These are phyloP conservation scores for Slavum lentiscoides DNA, from an alignment of 2,888 invertebrate species.

Conservation along the genomic window DNA sequence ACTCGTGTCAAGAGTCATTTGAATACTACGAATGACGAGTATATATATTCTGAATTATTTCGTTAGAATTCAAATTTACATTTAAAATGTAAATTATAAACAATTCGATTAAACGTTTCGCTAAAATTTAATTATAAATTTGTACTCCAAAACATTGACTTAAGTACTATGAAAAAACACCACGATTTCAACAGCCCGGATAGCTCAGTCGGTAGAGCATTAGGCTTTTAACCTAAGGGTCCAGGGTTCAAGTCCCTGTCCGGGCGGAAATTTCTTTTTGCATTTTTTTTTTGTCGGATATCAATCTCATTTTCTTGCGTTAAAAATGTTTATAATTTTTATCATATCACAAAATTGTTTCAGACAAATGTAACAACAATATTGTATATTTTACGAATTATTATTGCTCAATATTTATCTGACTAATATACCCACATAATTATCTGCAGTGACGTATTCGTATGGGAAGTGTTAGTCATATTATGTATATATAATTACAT, in stretches of 20 bases:
- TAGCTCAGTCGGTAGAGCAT: constrained; percentile 59
- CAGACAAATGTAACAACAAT: too few species aligned
- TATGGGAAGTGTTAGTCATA: too few species aligned
- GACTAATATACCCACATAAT: too few species aligned
- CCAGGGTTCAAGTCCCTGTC: constrained; percentile 59
- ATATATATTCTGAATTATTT: background rate
- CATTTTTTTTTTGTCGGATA: background rate
- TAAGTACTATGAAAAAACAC: background rate
- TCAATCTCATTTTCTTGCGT: too few species aligned
- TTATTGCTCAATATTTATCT: too few species aligned
- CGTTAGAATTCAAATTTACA: too few species aligned
- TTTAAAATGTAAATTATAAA: background rate
- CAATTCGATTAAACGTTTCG: background rate
- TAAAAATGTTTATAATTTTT: too few species aligned
- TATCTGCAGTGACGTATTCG: too few species aligned
- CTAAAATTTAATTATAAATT: background rate
- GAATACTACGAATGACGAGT: background rate
- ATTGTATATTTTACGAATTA: too few species aligned
- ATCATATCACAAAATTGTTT: too few species aligned
- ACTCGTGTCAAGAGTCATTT: background rate
- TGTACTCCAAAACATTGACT: background rate
- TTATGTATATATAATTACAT: too few species aligned
- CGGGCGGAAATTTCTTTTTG: constrained; percentile 56
- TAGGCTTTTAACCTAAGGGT: constrained; percentile 59
- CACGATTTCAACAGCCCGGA: constrained; percentile 56